These are phyloP conservation scores for Drosophila sp. DNA, from an alignment of 1,140 invertebrate species.

Conservation along the genomic window DNA sequence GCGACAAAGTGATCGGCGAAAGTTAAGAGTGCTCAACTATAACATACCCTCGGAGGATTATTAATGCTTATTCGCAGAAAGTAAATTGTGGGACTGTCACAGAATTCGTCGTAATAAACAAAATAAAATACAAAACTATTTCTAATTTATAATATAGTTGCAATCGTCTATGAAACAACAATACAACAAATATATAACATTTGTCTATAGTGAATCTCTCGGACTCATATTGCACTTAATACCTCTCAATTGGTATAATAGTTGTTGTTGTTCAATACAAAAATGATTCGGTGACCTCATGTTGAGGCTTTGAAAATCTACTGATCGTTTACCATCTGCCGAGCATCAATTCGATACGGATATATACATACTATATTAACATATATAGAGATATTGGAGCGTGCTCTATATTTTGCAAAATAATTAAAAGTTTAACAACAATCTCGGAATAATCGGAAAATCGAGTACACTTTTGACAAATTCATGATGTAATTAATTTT, in stretches of 20 bases:
- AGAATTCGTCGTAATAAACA: no score
- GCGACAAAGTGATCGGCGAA: background rate
- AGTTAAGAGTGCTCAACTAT: background rate
- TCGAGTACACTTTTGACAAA: constrained; percentile 70
- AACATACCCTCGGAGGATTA: background rate
- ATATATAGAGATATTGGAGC: background rate
- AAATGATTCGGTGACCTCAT: constrained; percentile 69
- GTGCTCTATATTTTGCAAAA: constrained; percentile 11
- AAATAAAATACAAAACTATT: background rate
- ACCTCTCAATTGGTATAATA: constrained; percentile 1
- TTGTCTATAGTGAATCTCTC: background rate
- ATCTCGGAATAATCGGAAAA: constrained; percentile 2
- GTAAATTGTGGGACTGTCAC: no score
- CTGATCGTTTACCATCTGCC: constrained; percentile 45
- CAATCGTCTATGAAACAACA: background rate
- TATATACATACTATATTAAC: background rate
- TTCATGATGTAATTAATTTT: constrained; percentile 78
- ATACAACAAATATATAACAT: background rate
- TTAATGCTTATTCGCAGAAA: background rate
- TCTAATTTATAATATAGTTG: background rate
- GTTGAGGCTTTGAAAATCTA: constrained; percentile 44
- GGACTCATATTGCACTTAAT: background rate
- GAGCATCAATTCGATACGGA: constrained; percentile 14
- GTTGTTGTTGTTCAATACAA: constrained; percentile 47
- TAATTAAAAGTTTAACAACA: background rate